Base-by-base conservation (phyloP, 2,888 invertebrate genomes). In the Megastigmus dorsalis region DNA sequence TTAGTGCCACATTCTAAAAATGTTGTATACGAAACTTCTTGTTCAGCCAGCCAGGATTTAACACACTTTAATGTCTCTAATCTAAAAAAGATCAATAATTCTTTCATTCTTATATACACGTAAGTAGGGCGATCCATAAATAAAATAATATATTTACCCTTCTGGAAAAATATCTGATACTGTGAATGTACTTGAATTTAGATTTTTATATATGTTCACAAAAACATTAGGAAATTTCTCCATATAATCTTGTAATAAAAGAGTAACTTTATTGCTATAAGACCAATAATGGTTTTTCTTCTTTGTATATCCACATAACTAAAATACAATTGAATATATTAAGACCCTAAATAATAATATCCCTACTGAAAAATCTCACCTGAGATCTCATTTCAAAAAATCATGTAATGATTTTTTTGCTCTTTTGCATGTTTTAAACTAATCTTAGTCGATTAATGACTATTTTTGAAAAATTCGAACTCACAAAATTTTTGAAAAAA, bases 261-360 rank as follows among this genome's bases (percentile, higher is more conserved):
- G 89, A 0, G 95, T 85, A 43, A 95, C 92, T 80, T 94, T 93
- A n/a, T 90, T 87, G 0, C 97, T 95, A 88, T 97, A 98, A 26
- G 91, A 89, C 98, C 98, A 98, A 43, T 82, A 81, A 18, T 90
- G 83, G 82, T 89, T 90, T 81, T 89, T 90, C 0, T 90, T 89
- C 77, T 93, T 94, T 0, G 96, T 95, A 86, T 94, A 98, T 28
- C 97, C 97, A 0, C 94, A 92, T 2, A 95, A 90, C 91, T 92
- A 82, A 7, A 74, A 45, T 43, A 45, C 26, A 72, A 50, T 59
- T 59, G 23, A 74, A 76, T n/a, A n/a, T n/a, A n/a, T n/a, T n/a
- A n/a, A n/a, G n/a, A n/a, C n/a, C n/a, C n/a, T n/a, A n/a, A n/a
- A n/a, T n/a, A n/a, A n/a, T n/a, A n/a, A n/a, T n/a, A n/a, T n/a